Evolutionary conservation across 2,113 vertebrate species (phyloP).

Genomic region (Antechinus stuartii): DNA sequence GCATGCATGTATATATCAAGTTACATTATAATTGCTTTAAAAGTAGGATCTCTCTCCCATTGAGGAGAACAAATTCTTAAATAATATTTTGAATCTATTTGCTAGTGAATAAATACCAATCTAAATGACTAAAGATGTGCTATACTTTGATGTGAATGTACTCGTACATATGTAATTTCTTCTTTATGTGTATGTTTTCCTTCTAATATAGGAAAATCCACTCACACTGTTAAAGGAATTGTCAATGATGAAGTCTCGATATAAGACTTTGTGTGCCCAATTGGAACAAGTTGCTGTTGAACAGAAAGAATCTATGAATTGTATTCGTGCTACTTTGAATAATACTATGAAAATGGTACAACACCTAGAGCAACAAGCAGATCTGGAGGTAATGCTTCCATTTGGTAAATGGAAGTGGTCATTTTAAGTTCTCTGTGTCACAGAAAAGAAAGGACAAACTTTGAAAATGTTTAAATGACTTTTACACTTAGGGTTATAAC

Average conservation of each 20-base stretch:
- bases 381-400: slow-evolving; percentile 85
- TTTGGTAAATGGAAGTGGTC: slow-evolving; percentile 32
- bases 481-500: not conserved
- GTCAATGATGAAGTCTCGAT: slow-evolving; percentile 87
- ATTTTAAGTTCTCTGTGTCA: slow-evolving; percentile 52
- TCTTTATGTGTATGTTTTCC: slow-evolving; percentile 35
- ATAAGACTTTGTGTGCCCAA: slow-evolving; percentile 84
- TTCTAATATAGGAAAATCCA: slow-evolving; percentile 87
- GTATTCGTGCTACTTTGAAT: slow-evolving; percentile 85
- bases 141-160: slow-evolving; percentile 34
- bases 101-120: not conserved
- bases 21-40: not conserved
- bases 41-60: not conserved
- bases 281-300: slow-evolving; percentile 85
- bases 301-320: slow-evolving; percentile 87
- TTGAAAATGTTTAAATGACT: not conserved
- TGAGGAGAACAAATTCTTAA: not conserved
- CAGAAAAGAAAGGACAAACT: slow-evolving; percentile 41
- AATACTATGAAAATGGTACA: slow-evolving; percentile 83
- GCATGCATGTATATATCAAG: not conserved
- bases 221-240: slow-evolving; percentile 89
- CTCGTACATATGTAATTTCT: slow-evolving; percentile 1
- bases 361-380: slow-evolving; percentile 83
- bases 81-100: not conserved
- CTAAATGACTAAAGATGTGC: slow-evolving; percentile 25